Conservation (phyloP, 2,797 vertebrate species). For the Brachymystax lenok region DNA sequence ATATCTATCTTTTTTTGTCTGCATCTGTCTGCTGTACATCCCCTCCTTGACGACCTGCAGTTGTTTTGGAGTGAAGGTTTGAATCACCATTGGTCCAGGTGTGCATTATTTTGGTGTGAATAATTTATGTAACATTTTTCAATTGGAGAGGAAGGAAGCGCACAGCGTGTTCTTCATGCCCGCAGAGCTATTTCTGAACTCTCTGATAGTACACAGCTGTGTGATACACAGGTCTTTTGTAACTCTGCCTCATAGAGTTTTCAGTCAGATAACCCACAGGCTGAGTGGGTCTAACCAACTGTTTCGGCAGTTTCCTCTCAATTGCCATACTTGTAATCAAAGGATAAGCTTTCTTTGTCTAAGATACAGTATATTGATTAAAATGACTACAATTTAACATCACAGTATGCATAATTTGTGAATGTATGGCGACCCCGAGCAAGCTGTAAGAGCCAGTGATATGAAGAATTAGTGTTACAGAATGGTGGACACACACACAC, state of each 20-base stretch:
- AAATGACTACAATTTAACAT: conserved; percentile 32
- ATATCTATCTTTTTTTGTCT: background rate
- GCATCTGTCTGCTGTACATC: background rate
- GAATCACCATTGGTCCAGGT: conserved; percentile 27
- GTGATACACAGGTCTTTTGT: conserved; percentile 41
- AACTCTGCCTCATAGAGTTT: background rate
- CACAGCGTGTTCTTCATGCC: conserved; percentile 37
- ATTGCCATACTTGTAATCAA: conserved; percentile 30
- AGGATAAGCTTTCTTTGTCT: conserved; percentile 6
- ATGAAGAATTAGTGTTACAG: background rate
- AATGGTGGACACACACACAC: background rate
- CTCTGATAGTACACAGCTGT: conserved; percentile 47
- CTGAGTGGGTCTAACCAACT: conserved; percentile 7
- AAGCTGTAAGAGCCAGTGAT: background rate
- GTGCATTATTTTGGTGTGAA: conserved; percentile 44
- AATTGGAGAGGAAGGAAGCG: conserved; percentile 45
- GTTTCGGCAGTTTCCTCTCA: conserved; percentile 21
- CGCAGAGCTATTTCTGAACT: conserved; percentile 29
- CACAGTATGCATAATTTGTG: conserved; percentile 19
- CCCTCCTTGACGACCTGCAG: background rate
- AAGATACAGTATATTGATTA: conserved; percentile 20
- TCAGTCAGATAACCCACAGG: conserved; percentile 19
- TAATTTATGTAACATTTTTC: conserved; percentile 57
- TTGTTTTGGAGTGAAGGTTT: background rate
- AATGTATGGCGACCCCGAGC: conserved; percentile 17